Evolutionary conservation across 1,140 invertebrate genomes (phyloP), one percentile per base, ranked within the genome.

Genomic region (Drosophila takahashii): DNA sequence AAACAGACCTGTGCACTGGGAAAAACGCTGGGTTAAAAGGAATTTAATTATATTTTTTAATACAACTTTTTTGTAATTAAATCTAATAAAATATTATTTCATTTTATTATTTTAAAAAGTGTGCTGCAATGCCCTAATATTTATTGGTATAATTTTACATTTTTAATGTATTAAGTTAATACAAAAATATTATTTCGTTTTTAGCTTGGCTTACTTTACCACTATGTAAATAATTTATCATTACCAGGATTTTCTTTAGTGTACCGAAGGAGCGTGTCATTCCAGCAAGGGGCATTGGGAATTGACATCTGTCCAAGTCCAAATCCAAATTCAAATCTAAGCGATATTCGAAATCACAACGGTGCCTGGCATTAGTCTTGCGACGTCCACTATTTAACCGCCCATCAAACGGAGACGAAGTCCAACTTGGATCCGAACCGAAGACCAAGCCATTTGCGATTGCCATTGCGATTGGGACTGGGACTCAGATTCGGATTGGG

Each of bases 231-330:
- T n/a, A n/a, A n/a, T n/a, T n/a, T n/a, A n/a, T n/a, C n/a, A n/a
- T n/a, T n/a, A n/a, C n/a, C n/a, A n/a, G n/a, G n/a, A 22, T 29
- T 42, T 18, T 42, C 9, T 7, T 16, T 13, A 52, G 58, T 57
- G 52, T 6, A 18, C 0, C n/a, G 15, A 34, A 22, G 11, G 10
- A 45, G 18, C 10, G 34, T 26, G 9, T 41, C n/a, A 27, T 13
- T 7, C 5, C 11, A 22, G 22, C 4, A 18, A 8, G 22, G 11
- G n/a, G 34, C 36, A 47, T 47, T 56, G 11, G n/a, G 34, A 54
- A 69, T 56, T 56, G 64, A 70, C 64, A 70, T 36, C 37, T 54
- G 65, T 67, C 65, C 32, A 34, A 26, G 44, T 8, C 44, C 22
- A 22, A 22, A 22, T 67, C 62, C 32, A 34, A 26, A 34, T 8